Evolutionary conservation across 2,113 vertebrate species (phyloP).

Genomic region (Corythornis cristatus): DNA sequence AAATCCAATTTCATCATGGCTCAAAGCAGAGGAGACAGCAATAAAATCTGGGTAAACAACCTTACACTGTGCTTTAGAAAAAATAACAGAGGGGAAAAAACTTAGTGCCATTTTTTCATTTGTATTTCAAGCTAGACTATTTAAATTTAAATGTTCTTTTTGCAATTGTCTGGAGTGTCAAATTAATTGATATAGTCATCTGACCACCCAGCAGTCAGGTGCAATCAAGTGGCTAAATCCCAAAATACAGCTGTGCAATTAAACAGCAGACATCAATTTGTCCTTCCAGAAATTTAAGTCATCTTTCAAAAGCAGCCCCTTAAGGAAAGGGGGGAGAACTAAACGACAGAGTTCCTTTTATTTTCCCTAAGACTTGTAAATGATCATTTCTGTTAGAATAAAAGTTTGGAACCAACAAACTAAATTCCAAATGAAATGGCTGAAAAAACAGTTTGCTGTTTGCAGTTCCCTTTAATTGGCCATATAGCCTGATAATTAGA

Average conservation of each 20-base stretch:
- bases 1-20: slow-evolving; percentile 1
- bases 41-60: slow-evolving; percentile 37
- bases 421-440: not conserved
- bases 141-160: not conserved
- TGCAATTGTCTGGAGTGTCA: not conserved
- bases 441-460: not conserved
- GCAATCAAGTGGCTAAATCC: slow-evolving; percentile 15
- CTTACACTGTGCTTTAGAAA: not conserved
- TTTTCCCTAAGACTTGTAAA: not conserved
- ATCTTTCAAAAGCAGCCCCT: slow-evolving; percentile 2
- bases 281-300: not conserved
- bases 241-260: not conserved
- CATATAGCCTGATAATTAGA: not conserved
- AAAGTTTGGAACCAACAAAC: not conserved
- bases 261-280: not conserved
- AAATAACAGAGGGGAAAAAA: not conserved
- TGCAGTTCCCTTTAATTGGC: not conserved
- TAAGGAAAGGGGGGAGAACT: not conserved
- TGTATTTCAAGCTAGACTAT: not conserved
- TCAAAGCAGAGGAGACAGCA: slow-evolving; percentile 12
- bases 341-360: not conserved
- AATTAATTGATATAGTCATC: not conserved
- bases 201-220: not conserved
- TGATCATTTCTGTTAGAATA: not conserved
- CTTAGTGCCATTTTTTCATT: not conserved